phyloP scores from a whole-genome alignment of 2,113 vertebrate genomes.

The Misgurnus anguillicaudatus region DNA sequence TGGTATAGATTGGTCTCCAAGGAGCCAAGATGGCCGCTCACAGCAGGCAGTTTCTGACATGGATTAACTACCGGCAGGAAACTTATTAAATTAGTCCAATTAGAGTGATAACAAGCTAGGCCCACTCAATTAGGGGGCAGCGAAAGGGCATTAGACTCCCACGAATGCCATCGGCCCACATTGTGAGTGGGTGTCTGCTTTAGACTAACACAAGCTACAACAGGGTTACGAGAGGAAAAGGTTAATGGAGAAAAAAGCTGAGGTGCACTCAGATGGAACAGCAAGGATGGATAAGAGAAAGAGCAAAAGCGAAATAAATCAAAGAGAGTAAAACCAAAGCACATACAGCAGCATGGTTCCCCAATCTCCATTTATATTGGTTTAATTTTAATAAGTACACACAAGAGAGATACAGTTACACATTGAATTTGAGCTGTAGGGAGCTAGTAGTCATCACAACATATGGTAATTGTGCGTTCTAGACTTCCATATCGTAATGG shows the following conservation, averaged over 20 bases:
- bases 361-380: slow-evolving; percentile 35
- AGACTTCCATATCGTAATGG: slow-evolving; percentile 32
- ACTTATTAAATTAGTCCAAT: slow-evolving; percentile 75
- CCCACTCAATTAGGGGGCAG: slow-evolving; percentile 65
- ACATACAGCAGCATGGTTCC: not conserved
- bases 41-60: slow-evolving; percentile 63
- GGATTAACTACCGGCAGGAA: slow-evolving; percentile 69
- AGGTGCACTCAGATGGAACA: not conserved
- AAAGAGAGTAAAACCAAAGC: slow-evolving; percentile 4
- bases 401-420: slow-evolving; percentile 26
- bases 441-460: slow-evolving; percentile 23
- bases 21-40: slow-evolving; percentile 65
- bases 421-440: slow-evolving; percentile 22
- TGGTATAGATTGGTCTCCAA: slow-evolving; percentile 60
- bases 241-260: slow-evolving; percentile 20
- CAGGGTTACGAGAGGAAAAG: slow-evolving; percentile 7
- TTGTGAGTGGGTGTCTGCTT: slow-evolving; percentile 36
- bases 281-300: not conserved
- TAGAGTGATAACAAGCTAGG: slow-evolving; percentile 67
- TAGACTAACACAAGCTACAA: not conserved
- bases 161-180: slow-evolving; percentile 38
- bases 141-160: slow-evolving; percentile 53
- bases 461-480: slow-evolving; percentile 41
- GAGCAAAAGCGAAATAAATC: slow-evolving; percentile 12
- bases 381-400: slow-evolving; percentile 41